Base-by-base conservation (phyloP, 2,797 vertebrate genomes). In the Cyprinodon diabolis region DNA sequence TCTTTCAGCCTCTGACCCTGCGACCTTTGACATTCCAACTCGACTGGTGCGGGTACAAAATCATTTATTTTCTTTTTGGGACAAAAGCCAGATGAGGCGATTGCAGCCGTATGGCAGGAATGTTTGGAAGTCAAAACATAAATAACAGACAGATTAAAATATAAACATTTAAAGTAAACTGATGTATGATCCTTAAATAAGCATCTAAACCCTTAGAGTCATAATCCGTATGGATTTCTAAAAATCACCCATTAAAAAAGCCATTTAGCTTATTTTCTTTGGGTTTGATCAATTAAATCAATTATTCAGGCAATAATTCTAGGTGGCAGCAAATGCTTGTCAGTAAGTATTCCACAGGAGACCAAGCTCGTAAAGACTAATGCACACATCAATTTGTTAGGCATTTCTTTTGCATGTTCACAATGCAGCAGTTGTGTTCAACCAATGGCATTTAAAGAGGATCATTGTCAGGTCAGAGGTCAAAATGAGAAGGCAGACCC, bases 11-110 rank as follows among this genome's bases (percentile, higher is more conserved):
- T 74, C 58, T 91, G 92, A 93, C 90, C 92, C 21, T 15, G 1
- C 78, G 88, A 93, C 83, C 90, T 91, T 86, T 94, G 90, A 93
- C 93, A 92, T 94, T 94, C 85, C 90, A 88, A 83, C 87, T 84
- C 77, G 47, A 75, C 84, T 62, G 74, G 82, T 56, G 71, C 86
- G 79, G 87, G 84, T 79, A 93, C 80, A 30, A 35, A 78, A 88
- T 90, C 88, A 94, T 93, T 93, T 94, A 92, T 94, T 94, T 93
- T 91, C 86, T 90, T 88, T 93, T 85, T 91, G 81, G 87, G 86
- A 91, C 89, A 89, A 81, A 87, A 90, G 84, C 85, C 86, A 92
- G 90, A 91, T 79, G 65, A 88, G 89, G 73, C 84, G 88, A 79
- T 87, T 89, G 77, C 81, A 69, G 90, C 80, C 87, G 78, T 35